These are phyloP conservation scores for Muntiacus reevesi DNA, from an alignment of 2,113 vertebrate species.

Conservation along the genomic window DNA sequence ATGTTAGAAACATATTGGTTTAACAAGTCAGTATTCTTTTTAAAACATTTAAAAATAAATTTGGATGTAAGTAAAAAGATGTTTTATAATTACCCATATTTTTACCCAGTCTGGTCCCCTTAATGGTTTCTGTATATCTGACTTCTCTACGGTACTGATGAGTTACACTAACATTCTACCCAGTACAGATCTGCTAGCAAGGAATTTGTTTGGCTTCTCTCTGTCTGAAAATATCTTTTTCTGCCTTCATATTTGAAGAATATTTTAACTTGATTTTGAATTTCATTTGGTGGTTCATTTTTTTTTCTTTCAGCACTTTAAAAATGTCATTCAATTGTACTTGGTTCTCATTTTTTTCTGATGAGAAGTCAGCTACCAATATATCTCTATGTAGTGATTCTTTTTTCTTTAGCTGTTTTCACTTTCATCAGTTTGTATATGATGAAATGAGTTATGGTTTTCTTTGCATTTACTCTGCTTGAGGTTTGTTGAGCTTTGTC, in stretches of 20 bases:
- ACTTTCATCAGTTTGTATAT: neutral
- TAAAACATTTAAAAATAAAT: slow-evolving; percentile 26
- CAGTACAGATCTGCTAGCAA: neutral
- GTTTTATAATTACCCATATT: neutral
- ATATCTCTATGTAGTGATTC: neutral
- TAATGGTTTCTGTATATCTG: neutral
- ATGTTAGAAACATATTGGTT: neutral
- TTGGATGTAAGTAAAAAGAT: neutral
- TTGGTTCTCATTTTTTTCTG: neutral
- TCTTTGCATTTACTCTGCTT: neutral
- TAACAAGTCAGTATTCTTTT: neutral
- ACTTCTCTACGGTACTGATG: neutral
- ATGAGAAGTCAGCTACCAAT: neutral
- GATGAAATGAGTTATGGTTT: neutral
- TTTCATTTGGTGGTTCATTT: neutral
- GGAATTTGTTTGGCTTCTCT: neutral
- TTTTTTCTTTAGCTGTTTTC: neutral
- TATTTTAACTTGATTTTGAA: neutral
- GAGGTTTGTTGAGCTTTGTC: neutral
- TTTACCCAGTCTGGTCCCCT: neutral
- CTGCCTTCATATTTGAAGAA: neutral
- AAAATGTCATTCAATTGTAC: neutral
- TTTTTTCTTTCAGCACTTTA: neutral
- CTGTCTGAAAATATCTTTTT: neutral
- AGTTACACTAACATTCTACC: neutral